phyloP scores from a whole-genome alignment of 2,888 invertebrate species.

The Cephus sareptanus region DNA sequence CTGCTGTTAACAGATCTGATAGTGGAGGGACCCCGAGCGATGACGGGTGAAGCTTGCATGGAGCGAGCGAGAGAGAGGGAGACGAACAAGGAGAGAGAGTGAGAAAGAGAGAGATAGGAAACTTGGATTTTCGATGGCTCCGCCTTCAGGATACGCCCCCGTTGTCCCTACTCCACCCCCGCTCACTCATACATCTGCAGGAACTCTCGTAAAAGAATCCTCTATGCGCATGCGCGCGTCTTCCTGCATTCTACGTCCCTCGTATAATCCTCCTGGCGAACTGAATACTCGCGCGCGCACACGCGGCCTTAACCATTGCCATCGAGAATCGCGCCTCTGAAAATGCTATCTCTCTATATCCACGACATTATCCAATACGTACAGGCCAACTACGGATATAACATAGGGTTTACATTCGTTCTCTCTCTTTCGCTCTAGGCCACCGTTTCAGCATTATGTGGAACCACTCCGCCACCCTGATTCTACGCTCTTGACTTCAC shows the following conservation, averaged over 20 bases:
- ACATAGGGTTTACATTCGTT: too few relatives aligned
- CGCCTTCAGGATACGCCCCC: conserved; percentile 53
- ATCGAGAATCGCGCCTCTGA: too few relatives aligned
- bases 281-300: background rate
- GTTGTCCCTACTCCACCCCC: conserved; percentile 39
- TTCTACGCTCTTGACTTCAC: conserved; percentile 48
- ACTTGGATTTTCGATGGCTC: conserved; percentile 57
- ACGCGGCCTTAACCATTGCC: background rate
- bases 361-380: too few relatives aligned
- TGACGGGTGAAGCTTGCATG: conserved; percentile 52
- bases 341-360: too few relatives aligned
- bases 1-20: conserved; percentile 61
- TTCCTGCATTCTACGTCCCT: too few relatives aligned
- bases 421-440: background rate
- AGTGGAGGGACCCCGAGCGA: conserved; percentile 51
- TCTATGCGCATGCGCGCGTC: too few relatives aligned
- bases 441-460: conserved; percentile 16
- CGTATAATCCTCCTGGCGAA: too few relatives aligned
- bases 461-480: conserved; percentile 53
- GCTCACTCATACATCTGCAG: conserved; percentile 22
- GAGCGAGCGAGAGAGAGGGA: conserved; percentile 10
- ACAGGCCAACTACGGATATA: too few relatives aligned
- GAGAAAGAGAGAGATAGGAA: conserved; percentile 16
- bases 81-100: background rate
- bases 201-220: too few relatives aligned